Percentiles rank a stretch among this genome's conserved stretches.
phyloP scores from a whole-genome alignment of 2,888 invertebrate genomes.

The Xestia ashworthii region DNA sequence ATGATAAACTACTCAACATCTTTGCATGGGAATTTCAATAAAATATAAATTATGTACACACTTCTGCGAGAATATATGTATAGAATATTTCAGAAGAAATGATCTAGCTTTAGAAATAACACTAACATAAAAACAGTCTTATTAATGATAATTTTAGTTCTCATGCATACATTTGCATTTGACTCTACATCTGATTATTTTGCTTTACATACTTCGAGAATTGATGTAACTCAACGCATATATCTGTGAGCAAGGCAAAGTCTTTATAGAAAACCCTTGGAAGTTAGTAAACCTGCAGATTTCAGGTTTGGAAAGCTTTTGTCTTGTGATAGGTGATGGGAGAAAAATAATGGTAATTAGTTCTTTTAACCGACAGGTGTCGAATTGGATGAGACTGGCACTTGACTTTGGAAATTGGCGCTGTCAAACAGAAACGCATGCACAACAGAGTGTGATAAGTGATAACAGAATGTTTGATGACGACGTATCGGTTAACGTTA shows the following conservation, averaged over 20 bases:
- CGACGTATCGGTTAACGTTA: too few species aligned
- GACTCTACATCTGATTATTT: constrained; percentile 31
- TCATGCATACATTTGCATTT: constrained; percentile 41
- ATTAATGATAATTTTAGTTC: constrained; percentile 37
- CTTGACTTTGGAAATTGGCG: too few species aligned
- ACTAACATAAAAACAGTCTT: constrained; percentile 21
- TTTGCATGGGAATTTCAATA: constrained; percentile 7
- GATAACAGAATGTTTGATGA: not conserved
- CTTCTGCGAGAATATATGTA: constrained; percentile 5
- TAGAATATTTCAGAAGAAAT: constrained; percentile 26
- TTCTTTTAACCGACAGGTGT: not conserved
- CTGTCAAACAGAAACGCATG: not conserved
- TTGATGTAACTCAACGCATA: not conserved
- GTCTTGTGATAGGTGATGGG: not conserved
- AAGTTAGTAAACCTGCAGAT: not conserved
- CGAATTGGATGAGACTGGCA: not conserved
- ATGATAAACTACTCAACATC: not conserved
- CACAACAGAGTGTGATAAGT: not conserved
- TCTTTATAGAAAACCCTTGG: not conserved
- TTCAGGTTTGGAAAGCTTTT: not conserved
- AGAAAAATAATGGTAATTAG: not conserved
- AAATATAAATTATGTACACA: constrained; percentile 27
- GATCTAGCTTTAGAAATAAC: constrained; percentile 24
- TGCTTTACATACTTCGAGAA: not conserved
- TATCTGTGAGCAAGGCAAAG: not conserved